Evolutionary conservation across 2,888 invertebrate species (phyloP).

Genomic region (Alsophila aescularia): DNA sequence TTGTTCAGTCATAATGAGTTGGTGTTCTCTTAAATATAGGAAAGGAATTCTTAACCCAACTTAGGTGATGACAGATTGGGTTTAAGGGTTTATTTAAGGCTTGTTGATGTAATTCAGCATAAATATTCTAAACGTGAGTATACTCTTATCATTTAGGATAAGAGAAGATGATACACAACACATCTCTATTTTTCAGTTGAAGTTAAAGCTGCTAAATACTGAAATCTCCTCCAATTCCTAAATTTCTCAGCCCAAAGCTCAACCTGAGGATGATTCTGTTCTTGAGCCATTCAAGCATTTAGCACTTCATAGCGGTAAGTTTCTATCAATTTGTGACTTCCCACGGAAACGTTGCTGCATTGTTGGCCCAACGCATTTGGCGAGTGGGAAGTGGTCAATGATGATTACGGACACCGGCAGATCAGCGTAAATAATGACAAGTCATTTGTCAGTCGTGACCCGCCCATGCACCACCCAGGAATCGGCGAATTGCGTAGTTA

Average conservation of each 20-base stretch:
- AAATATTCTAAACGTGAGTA: no score
- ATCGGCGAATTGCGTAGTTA: slow-evolving; percentile 37
- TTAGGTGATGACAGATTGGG: no score
- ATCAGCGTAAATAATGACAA: slow-evolving; percentile 67
- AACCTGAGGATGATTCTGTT: slow-evolving; percentile 2
- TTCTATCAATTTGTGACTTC: slow-evolving; percentile 57
- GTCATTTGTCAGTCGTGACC: slow-evolving; percentile 52
- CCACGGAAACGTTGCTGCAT: slow-evolving; percentile 65
- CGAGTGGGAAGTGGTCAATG: slow-evolving; percentile 68
- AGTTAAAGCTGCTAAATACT: no score
- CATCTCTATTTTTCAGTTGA: no score
- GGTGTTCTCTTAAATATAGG: no score
- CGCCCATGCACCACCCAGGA: slow-evolving; percentile 32
- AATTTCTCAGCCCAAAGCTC: no score
- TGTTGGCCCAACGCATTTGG: slow-evolving; percentile 51
- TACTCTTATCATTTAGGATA: no score
- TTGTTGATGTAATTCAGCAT: no score
- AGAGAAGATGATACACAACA: no score
- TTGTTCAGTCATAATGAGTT: not conserved
- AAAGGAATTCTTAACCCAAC: no score
- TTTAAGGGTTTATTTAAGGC: no score
- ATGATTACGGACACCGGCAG: slow-evolving; percentile 55
- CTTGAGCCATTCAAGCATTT: slow-evolving; percentile 25
- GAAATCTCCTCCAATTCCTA: no score
- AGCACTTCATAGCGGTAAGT: slow-evolving; percentile 38